phyloP scores from a whole-genome alignment of 2,888 invertebrate genomes.

The Parnassius mnemosyne region DNA sequence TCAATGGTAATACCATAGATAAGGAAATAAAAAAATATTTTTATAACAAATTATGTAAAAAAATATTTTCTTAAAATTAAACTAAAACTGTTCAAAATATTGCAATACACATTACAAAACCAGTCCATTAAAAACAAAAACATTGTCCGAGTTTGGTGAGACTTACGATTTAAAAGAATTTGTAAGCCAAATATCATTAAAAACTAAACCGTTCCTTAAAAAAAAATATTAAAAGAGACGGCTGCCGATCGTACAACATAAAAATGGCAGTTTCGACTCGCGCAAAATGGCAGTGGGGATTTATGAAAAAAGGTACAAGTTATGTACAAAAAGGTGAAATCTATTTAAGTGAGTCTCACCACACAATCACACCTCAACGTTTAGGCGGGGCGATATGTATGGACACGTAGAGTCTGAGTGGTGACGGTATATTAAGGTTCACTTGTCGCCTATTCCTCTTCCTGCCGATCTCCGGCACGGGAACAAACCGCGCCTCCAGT shows the following conservation, averaged over 20 bases:
- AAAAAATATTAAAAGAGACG: conserved; percentile 17
- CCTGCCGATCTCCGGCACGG: conserved; percentile 36
- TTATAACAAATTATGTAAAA: conserved; percentile 23
- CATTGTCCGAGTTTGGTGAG: background rate
- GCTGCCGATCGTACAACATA: conserved; percentile 33
- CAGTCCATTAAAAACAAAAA: background rate
- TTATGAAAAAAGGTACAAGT: background rate
- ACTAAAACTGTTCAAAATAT: conserved; percentile 3
- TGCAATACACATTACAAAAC: conserved; percentile 5
- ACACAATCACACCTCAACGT: conserved; percentile 36
- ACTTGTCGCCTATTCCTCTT: conserved; percentile 41
- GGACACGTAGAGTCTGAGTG: conserved; percentile 63
- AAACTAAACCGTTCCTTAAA: no score
- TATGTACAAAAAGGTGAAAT: conserved; percentile 12
- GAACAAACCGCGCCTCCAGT: conserved; percentile 65
- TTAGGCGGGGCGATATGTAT: conserved; percentile 51
- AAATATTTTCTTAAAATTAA: background rate
- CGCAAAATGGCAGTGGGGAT: conserved; percentile 30
- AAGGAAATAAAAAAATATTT: no score
- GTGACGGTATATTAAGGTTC: conserved; percentile 46
- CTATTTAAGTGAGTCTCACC: conserved; percentile 11
- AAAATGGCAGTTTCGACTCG: conserved; percentile 33
- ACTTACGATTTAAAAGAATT: conserved; percentile 1
- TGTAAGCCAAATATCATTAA: no score
- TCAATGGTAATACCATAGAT: no score